Percentiles rank a stretch among this genome's conserved stretches.
phyloP scores from a whole-genome alignment of 2,888 invertebrate genomes.

The Sphaerophoria rueppellii region DNA sequence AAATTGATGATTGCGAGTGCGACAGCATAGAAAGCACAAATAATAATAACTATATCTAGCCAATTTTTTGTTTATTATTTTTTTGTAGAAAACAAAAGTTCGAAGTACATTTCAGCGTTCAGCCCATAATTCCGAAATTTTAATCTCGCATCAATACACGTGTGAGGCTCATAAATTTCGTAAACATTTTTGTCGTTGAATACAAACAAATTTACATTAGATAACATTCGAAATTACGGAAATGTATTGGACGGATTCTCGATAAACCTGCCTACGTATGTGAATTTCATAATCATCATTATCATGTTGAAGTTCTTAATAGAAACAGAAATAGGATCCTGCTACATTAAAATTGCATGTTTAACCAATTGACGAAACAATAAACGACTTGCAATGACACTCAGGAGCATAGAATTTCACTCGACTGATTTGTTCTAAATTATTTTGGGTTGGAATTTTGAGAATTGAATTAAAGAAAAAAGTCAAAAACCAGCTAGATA shows the following conservation, averaged over 20 bases:
- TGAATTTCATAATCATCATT: background rate
- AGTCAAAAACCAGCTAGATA: background rate
- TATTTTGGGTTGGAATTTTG: constrained; percentile 20
- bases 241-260: background rate
- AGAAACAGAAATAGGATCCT: constrained; percentile 18
- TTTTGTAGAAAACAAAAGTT: background rate
- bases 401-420: constrained; percentile 39
- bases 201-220: background rate
- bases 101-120: constrained; percentile 13
- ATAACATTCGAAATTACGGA: constrained; percentile 12
- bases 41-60: background rate
- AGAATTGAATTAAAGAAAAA: background rate
- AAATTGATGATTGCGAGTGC: constrained; percentile 25
- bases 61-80: background rate
- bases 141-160: constrained; percentile 20
- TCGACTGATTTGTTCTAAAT: constrained; percentile 31
- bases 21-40: constrained; percentile 14
- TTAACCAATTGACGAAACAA: constrained; percentile 21
- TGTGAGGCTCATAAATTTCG: constrained; percentile 7
- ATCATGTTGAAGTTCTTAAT: background rate
- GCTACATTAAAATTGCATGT: constrained; percentile 35
- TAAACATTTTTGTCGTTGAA: constrained; percentile 10
- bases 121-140: background rate
- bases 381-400: constrained; percentile 28
- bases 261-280: background rate